Evolutionary conservation across 2,888 invertebrate genomes (phyloP).

Genomic region (Bhutanitis thaidina): DNA sequence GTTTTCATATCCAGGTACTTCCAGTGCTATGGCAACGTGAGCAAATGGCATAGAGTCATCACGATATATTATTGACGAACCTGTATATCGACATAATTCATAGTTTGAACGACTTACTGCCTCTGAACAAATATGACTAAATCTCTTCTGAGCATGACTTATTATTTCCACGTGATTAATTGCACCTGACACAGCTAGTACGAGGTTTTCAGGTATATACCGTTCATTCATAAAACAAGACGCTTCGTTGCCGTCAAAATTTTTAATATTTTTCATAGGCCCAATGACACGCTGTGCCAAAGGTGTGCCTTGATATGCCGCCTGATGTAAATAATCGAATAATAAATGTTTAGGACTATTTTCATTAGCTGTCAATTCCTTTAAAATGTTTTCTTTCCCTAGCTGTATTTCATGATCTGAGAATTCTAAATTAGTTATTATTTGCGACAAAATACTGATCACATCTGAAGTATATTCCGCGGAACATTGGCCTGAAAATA

Average conservation of each 20-base stretch:
- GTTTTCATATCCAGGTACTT: constrained; percentile 58
- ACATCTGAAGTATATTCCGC: constrained; percentile 26
- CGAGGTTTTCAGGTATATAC: constrained; percentile 79
- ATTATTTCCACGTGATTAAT: constrained; percentile 83
- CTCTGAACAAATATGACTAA: constrained; percentile 67
- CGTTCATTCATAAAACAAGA: constrained; percentile 36
- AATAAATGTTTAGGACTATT: constrained; percentile 47
- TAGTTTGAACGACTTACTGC: constrained; percentile 23
- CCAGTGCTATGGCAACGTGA: constrained; percentile 64
- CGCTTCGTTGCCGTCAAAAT: constrained; percentile 67
- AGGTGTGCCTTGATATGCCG: constrained; percentile 72
- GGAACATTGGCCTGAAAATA: constrained; percentile 39
- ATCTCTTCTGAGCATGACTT: constrained; percentile 66
- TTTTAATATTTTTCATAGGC: constrained; percentile 81
- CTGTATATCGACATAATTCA: constrained; percentile 36
- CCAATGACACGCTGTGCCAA: constrained; percentile 75
- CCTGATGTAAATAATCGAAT: constrained; percentile 69
- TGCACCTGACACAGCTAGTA: constrained; percentile 85
- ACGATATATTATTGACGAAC: constrained; percentile 43
- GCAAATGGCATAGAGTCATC: constrained; percentile 65
- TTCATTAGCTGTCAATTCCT: constrained; percentile 53
- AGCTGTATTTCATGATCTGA: constrained; percentile 37
- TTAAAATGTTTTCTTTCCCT: constrained; percentile 44
- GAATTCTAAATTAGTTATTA: constrained; percentile 40
- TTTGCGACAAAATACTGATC: constrained; percentile 35